These are phyloP conservation scores for Prietella phreatophila DNA, from an alignment of 2,113 vertebrate genomes.

Conservation along the genomic window DNA sequence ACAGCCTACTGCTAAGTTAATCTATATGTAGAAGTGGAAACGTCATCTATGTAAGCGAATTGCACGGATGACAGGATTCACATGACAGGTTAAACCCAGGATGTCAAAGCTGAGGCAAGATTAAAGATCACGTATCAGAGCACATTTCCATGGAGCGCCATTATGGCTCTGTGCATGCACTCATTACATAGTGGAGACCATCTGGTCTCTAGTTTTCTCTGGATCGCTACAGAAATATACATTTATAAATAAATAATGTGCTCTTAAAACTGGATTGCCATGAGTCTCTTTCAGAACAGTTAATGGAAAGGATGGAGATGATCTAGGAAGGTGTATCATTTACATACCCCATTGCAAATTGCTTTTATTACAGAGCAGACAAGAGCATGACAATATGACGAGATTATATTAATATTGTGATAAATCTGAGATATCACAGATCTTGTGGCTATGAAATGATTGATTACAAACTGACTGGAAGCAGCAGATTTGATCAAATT, in stretches of 20 bases:
- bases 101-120: conserved; percentile 27
- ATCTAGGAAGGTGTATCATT: conserved; percentile 31
- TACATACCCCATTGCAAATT: conserved; percentile 39
- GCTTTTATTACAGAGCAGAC: conserved; percentile 36
- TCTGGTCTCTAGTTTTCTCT: conserved; percentile 38
- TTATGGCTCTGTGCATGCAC: conserved; percentile 32
- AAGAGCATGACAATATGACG: neutral
- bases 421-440: neutral
- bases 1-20: conserved; percentile 10
- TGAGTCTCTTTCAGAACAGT: conserved; percentile 44
- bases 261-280: conserved; percentile 20
- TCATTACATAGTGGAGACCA: conserved; percentile 37
- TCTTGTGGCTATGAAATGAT: neutral
- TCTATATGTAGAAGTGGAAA: neutral
- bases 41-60: conserved; percentile 9
- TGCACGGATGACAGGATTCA: neutral
- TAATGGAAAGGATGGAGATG: conserved; percentile 33
- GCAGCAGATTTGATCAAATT: neutral
- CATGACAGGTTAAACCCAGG: conserved; percentile 33
- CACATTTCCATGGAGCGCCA: conserved; percentile 20
- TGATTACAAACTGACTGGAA: neutral
- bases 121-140: conserved; percentile 31
- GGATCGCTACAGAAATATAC: conserved; percentile 5
- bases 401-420: neutral
- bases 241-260: conserved; percentile 14